Evolutionary conservation across 2,888 invertebrate genomes (phyloP).

Genomic region (Meiosimyza decipiens): DNA sequence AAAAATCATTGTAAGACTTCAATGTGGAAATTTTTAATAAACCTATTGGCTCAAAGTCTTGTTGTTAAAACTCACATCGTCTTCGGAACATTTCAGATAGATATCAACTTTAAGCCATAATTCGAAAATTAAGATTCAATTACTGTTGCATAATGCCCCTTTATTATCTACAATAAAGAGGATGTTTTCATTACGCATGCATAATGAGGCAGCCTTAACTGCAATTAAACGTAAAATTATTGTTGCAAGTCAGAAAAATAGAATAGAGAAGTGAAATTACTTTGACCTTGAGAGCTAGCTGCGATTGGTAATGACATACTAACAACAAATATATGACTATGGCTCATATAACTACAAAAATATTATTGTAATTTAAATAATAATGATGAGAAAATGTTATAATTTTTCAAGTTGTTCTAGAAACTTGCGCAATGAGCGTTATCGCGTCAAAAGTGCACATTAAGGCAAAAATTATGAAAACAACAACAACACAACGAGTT

Average conservation of each 20-base stretch:
- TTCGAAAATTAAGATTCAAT: too few species aligned
- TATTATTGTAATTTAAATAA: background rate
- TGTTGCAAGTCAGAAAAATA: background rate
- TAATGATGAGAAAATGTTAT: background rate
- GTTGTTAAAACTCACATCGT: too few species aligned
- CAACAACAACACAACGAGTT: background rate
- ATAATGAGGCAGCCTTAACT: background rate
- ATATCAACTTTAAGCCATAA: too few species aligned
- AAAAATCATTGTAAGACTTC: too few species aligned
- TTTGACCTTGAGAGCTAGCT: constrained; percentile 2
- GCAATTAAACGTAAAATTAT: background rate
- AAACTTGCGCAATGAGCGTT: constrained; percentile 28
- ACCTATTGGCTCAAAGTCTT: too few species aligned
- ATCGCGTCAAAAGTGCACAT: constrained; percentile 10
- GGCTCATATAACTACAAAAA: background rate
- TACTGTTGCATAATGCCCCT: too few species aligned
- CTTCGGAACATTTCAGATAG: too few species aligned
- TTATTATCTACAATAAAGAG: background rate
- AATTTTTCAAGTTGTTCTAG: constrained; percentile 27
- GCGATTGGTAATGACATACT: background rate
- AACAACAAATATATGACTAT: background rate
- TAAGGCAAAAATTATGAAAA: background rate
- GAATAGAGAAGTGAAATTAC: background rate
- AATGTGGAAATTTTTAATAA: too few species aligned
- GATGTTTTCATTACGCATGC: background rate